Evolutionary conservation across 2,888 invertebrate species (phyloP).

Genomic region (Achlya flavicornis): DNA sequence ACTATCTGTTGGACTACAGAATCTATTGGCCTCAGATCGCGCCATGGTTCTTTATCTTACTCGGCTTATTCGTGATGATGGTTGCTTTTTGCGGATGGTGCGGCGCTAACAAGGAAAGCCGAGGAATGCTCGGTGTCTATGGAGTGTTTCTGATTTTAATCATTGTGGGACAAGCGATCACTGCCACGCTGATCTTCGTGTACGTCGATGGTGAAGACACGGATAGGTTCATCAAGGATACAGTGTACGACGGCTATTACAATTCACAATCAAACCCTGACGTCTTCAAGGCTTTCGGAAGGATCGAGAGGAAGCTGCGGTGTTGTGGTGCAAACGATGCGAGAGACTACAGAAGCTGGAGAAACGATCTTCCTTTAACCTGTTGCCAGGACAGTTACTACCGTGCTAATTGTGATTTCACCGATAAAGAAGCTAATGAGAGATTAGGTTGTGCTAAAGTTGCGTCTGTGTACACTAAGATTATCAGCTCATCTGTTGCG

Average conservation of each 20-base stretch:
- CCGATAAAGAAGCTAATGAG: constrained; percentile 79
- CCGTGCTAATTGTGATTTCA: constrained; percentile 74
- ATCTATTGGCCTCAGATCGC: constrained; percentile 80
- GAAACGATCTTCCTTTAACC: constrained; percentile 73
- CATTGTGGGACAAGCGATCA: constrained; percentile 65
- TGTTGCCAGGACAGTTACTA: constrained; percentile 77
- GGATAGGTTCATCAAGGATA: constrained; percentile 75
- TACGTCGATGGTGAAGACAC: constrained; percentile 78
- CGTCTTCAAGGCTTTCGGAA: constrained; percentile 69
- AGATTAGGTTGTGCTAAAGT: constrained; percentile 79
- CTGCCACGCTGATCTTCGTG: constrained; percentile 73
- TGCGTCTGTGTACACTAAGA: constrained; percentile 77
- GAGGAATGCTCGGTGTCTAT: constrained; percentile 71
- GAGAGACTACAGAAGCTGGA: constrained; percentile 75
- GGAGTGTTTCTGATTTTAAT: constrained; percentile 68
- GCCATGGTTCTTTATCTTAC: constrained; percentile 77
- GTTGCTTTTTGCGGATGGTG: constrained; percentile 77
- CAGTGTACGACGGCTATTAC: constrained; percentile 79
- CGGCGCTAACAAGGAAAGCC: constrained; percentile 68
- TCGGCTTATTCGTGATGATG: constrained; percentile 70
- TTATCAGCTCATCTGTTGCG: constrained; percentile 75
- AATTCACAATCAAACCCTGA: constrained; percentile 76
- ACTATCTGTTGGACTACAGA: constrained; percentile 75
- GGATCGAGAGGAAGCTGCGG: constrained; percentile 71
- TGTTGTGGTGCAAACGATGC: constrained; percentile 81